Evolutionary conservation across 1,140 invertebrate genomes (phyloP), one percentile per base, ranked within the genome.

Genomic region (Antheraea mylitta): DNA sequence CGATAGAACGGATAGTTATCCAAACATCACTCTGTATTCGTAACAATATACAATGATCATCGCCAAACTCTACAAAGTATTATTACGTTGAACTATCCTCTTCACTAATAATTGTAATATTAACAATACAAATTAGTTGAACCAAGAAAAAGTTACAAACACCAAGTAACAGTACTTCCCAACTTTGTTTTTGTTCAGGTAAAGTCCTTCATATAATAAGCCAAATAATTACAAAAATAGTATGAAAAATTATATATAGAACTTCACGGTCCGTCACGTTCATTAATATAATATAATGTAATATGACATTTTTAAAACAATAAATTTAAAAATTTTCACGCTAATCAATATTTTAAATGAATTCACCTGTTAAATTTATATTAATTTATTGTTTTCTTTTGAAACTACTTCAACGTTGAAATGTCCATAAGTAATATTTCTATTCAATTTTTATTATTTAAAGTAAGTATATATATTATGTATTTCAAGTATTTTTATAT

Each of bases 321-420:
- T 53, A 53, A 53, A 53, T 53, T 16, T 16, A 53, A 53, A 53
- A 53, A 11, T 53, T 53, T 53, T 13, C 16, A 53, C 45, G 16
- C 11, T 53, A 53, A 53, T 53, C 45, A 10, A 16, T 53, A 53
- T 53, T 53, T 53, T 13, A 53, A 9, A 53, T 53, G 13, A 53
- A 53, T 53, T 53, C 45, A 53, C 45, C 45, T 53, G 45, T 53
- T 53, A 53, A 13, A 53, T 53, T 53, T 13, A 53, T 53, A 53
- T 11, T 53, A 53, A 53, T 53, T 53, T 53, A 53, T 53, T 53
- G 45, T 53, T 53, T 53, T 53, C 9, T 16, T 53, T 53, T 53
- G 9, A 53, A 53, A 53, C 45, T 53, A 53, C 16, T 42, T 11
- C 38, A 42, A 42, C 38, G 38, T 42, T 42, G 38, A 42, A 42